A percentile compares a stretch with the other conserved stretches of the same genome.
These are phyloP conservation scores for Dermochelys coriacea DNA, from an alignment of 2,797 vertebrate species.

Conservation along the genomic window DNA sequence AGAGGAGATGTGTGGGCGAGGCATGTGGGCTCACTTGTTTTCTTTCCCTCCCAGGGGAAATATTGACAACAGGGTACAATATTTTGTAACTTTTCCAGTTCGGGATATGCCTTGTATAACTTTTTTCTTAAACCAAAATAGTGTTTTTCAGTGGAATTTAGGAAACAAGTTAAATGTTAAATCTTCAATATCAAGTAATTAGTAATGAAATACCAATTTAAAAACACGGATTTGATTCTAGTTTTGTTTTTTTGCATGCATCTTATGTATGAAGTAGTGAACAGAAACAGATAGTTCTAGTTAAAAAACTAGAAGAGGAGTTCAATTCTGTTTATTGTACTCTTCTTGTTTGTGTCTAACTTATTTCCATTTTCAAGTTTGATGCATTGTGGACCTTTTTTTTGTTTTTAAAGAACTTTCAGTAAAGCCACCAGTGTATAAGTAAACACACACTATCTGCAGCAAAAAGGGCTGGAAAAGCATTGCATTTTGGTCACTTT, in stretches of 20 bases:
- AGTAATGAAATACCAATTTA: background rate
- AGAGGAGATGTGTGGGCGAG: no score
- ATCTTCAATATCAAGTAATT: background rate
- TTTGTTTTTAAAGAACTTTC: background rate
- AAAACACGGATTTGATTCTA: background rate
- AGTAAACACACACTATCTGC: no score
- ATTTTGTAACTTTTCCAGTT: background rate
- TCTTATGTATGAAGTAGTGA: background rate
- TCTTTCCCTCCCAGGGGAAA: no score
- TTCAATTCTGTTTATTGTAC: background rate
- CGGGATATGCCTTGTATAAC: no score
- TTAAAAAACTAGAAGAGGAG: background rate
- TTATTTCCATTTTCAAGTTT: conserved; percentile 5
- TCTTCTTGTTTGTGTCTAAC: background rate
- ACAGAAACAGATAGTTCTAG: conserved; percentile 11
- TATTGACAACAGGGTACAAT: background rate
- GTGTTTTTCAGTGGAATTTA: background rate
- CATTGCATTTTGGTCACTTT: background rate
- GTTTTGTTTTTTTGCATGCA: background rate
- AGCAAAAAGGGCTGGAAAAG: background rate
- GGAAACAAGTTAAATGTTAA: background rate
- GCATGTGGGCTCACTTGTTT: background rate
- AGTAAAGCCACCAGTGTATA: no score
- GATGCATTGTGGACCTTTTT: background rate
- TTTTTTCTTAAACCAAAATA: no score